A percentile compares a stretch with the other conserved stretches of the same genome.
These are phyloP conservation scores for Steinernema scapterisci DNA, from an alignment of 2,888 invertebrate genomes.

Conservation along the genomic window DNA sequence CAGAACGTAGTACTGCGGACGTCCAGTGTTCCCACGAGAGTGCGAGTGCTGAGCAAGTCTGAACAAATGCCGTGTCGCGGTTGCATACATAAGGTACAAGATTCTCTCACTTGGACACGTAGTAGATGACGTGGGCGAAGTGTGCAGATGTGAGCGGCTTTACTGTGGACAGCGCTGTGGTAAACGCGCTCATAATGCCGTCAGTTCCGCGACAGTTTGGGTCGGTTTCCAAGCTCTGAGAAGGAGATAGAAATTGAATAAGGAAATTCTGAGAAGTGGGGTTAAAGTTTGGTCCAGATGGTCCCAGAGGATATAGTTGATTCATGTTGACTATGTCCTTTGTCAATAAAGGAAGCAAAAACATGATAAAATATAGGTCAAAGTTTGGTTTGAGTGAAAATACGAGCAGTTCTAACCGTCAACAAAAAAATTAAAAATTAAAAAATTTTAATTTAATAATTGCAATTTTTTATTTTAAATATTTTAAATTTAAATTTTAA, in stretches of 20 bases:
- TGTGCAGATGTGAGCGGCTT: constrained; percentile 60
- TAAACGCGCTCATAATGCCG: constrained; percentile 59
- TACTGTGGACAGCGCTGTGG: constrained; percentile 53
- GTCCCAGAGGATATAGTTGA: too few species aligned
- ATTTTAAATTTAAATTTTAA: too few species aligned
- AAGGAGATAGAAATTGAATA: background rate
- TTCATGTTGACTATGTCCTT: too few species aligned
- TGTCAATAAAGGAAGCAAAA: too few species aligned
- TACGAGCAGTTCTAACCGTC: too few species aligned
- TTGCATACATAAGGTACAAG: background rate
- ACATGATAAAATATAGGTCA: too few species aligned
- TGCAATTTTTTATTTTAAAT: constrained; percentile 38
- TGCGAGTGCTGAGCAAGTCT: constrained; percentile 40
- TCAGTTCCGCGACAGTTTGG: constrained; percentile 63
- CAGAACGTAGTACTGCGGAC: constrained; percentile 53
- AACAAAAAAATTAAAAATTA: too few species aligned
- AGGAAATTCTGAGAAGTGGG: too few species aligned
- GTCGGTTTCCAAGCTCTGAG: constrained; percentile 60
- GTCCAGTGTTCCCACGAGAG: constrained; percentile 26
- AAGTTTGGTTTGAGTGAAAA: too few species aligned
- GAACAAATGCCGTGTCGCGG: constrained; percentile 28
- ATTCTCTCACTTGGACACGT: constrained; percentile 53
- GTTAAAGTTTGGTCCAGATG: too few species aligned
- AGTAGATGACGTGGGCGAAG: constrained; percentile 61
- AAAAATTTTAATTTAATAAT: too few species aligned